Conservation (phyloP, 2,888 invertebrate genomes). For the Lasius platythorax region DNA sequence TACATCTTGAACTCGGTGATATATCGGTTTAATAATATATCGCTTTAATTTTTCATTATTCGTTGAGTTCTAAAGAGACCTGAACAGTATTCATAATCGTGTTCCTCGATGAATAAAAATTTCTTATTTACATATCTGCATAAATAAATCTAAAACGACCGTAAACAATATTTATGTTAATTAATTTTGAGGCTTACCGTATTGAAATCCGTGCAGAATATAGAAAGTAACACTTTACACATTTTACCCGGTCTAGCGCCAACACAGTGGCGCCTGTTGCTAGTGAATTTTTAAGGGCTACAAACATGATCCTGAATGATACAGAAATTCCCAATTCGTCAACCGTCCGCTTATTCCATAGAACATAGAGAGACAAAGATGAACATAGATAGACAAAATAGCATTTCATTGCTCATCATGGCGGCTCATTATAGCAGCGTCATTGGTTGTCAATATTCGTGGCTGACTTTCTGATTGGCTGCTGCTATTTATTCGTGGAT, state of each 20-base stretch:
- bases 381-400: no score
- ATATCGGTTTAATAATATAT: no score
- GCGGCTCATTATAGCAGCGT: no score
- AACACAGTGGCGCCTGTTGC: neutral
- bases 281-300: neutral
- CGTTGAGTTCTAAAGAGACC: neutral
- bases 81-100: neutral
- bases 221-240: neutral
- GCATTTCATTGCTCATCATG: no score
- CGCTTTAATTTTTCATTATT: no score
- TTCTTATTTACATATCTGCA: neutral
- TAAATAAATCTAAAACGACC: neutral
- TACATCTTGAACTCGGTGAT: neutral
- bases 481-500: neutral
- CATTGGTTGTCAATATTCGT: neutral
- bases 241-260: neutral
- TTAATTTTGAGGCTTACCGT: constrained; percentile 2
- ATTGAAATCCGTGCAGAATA: neutral
- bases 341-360: neutral
- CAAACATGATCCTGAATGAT: neutral
- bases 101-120: neutral
- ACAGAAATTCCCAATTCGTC: neutral
- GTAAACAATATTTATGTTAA: neutral
- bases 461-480: neutral
- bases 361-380: no score